Base-by-base conservation (phyloP, 2,888 invertebrate species). In the Phaedon cochleariae region DNA sequence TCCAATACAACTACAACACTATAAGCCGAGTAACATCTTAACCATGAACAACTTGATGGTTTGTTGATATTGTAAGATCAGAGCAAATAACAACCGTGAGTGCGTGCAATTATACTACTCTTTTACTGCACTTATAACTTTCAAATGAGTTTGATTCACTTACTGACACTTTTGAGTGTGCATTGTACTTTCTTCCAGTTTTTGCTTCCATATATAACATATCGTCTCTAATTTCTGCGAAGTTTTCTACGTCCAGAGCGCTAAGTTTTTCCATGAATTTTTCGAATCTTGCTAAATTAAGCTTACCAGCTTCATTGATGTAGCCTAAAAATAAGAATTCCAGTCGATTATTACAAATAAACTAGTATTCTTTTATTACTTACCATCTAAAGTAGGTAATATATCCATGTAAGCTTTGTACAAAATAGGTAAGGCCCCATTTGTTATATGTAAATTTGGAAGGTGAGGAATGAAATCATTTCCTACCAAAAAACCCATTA, bases 381-480 rank as follows among this genome's bases (percentile, higher is more conserved):
- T 82, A 92, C 97, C 98, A 83, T 92, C 92, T 72, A 98, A 86
- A 37, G 89, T 89, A 0, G 96, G 96, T 75, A 97, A 85, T 37
- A 96, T 90, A 53, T 90, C 88, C 85, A 92, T 96, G 83, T 99
- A 98, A 0, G 92, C 92, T 76, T 89, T 88, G 84, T 96, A 98
- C 45, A 99, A 85, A 68, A 93, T 81, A 0, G 96, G 94, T 69
- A 98, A 84, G 12, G 96, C 96, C 77, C 96, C 95, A 78, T 93
- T 92, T 73, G 90, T 90, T 72, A 99, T 98, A 82, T 98, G 96
- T 82, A 99, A 88, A 83, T 96, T 92, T 1, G 98, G 98, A 70
- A 98, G 86, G 85, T 97, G 90, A 0, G 98, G 98, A 76, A 99
- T 94, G 83, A 99, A 99, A 84, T 99, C 98, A 81, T 99, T 99